Percentiles rank a stretch among this genome's conserved stretches.
Evolutionary conservation across 2,888 invertebrate species (phyloP).

Genomic region (Salpingus planirostris): DNA sequence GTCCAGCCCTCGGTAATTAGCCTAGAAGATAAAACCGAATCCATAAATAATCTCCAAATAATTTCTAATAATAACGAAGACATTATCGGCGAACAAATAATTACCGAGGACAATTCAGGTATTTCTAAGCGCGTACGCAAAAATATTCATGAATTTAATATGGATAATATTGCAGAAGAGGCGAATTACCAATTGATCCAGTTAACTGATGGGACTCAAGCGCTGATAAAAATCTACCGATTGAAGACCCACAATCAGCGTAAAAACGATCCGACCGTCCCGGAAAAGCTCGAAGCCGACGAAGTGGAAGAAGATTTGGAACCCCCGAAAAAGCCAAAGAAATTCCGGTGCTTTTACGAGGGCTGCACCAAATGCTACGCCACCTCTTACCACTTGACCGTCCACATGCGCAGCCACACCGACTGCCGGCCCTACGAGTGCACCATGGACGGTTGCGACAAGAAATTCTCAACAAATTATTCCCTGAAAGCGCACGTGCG

Average conservation of each 20-base stretch:
- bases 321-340: conserved; percentile 27
- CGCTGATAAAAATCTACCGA: conserved; percentile 24
- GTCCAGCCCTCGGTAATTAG: no score
- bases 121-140: no score
- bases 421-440: conserved; percentile 46
- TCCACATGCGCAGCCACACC: conserved; percentile 47
- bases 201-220: conserved; percentile 30
- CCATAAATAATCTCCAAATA: no score
- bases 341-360: conserved; percentile 40
- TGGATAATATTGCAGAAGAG: no score
- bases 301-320: conserved; percentile 5
- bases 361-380: conserved; percentile 45
- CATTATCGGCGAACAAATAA: no score
- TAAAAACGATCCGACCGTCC: no score
- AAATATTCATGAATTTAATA: no score
- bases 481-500: conserved; percentile 45
- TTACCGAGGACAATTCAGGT: no score
- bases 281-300: conserved; percentile 7
- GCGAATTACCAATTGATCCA: conserved; percentile 24
- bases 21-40: no score
- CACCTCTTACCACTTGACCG: conserved; percentile 45
- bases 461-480: conserved; percentile 47
- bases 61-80: no score
- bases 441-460: conserved; percentile 42
- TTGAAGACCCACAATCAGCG: no score